Percentiles rank a stretch among this genome's conserved stretches.
These are phyloP conservation scores for Drosophila triauraria DNA, from an alignment of 1,140 invertebrate species.

Conservation along the genomic window DNA sequence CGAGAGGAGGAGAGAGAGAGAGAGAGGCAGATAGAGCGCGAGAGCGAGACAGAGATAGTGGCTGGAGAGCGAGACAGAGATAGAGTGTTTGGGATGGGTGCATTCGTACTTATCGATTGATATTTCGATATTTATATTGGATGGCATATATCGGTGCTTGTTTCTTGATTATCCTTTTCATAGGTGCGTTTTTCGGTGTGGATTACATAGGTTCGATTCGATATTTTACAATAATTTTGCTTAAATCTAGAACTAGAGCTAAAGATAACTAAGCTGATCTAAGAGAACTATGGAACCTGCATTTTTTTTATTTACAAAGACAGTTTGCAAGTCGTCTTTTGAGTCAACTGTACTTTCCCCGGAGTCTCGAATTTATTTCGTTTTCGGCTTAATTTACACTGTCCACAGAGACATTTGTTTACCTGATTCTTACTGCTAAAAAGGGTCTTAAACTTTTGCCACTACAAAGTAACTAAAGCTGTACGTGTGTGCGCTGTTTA, in stretches of 20 bases:
- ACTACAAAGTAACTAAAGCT: constrained; percentile 44
- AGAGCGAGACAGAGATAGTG: constrained; percentile 34
- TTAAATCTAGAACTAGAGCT: constrained; percentile 47
- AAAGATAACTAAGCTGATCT: constrained; percentile 26
- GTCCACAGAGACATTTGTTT: constrained; percentile 12
- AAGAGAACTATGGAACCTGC: neutral
- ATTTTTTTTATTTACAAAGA: constrained; percentile 27
- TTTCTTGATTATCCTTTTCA: constrained; percentile 22
- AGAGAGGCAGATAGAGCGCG: constrained; percentile 13
- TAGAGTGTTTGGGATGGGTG: constrained; percentile 34
- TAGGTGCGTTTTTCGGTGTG: constrained; percentile 31
- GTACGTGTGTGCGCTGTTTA: constrained; percentile 2
- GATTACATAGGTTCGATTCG: constrained; percentile 38
- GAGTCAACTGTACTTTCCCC: constrained; percentile 22
- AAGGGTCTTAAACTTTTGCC: constrained; percentile 17
- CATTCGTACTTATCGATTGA: constrained; percentile 17
- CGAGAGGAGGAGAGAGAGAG: constrained; percentile 24
- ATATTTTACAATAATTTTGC: constrained; percentile 57
- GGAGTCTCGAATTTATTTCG: constrained; percentile 8
- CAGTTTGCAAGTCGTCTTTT: constrained; percentile 17
- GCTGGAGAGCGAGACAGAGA: constrained; percentile 27
- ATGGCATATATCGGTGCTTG: constrained; percentile 47
- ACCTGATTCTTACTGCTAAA: constrained; percentile 15
- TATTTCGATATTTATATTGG: constrained; percentile 12
- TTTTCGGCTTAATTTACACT: constrained; percentile 24